phyloP scores from a whole-genome alignment of 2,113 vertebrate genomes.

The Pterophyllum scalare region DNA sequence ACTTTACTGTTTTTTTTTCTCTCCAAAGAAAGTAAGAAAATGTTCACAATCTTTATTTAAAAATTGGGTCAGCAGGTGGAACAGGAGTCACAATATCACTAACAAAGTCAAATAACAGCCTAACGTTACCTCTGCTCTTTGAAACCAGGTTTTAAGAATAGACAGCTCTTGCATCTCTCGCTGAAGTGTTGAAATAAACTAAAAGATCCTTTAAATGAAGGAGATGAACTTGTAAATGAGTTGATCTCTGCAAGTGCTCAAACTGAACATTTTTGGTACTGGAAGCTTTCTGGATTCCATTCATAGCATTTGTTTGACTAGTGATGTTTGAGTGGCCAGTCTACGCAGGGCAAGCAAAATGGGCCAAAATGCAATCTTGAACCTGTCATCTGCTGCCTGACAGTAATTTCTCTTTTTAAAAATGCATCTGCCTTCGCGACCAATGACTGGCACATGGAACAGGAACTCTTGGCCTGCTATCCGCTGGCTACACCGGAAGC shows the following conservation, averaged over 20 bases:
- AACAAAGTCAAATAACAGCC: not conserved
- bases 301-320: not conserved
- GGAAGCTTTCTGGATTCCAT: not conserved
- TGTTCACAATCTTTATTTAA: not conserved
- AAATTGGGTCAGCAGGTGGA: not conserved
- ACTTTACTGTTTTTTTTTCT: not conserved
- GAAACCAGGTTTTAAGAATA: not conserved
- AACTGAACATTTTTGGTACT: not conserved
- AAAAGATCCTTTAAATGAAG: too few relatives aligned
- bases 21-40: not conserved
- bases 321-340: not conserved
- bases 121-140: not conserved
- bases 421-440: not conserved
- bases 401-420: not conserved
- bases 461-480: slow-evolving; percentile 1
- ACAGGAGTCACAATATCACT: not conserved
- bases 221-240: too few relatives aligned
- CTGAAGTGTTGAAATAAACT: too few relatives aligned
- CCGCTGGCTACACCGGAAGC: not conserved
- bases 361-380: not conserved
- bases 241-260: too few relatives aligned
- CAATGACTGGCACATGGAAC: not conserved
- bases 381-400: slow-evolving; percentile 1
- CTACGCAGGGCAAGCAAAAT: not conserved
- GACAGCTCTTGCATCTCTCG: too few relatives aligned